Evolutionary conservation across 2,113 vertebrate species (phyloP).

Genomic region (Phrynosoma platyrhinos): DNA sequence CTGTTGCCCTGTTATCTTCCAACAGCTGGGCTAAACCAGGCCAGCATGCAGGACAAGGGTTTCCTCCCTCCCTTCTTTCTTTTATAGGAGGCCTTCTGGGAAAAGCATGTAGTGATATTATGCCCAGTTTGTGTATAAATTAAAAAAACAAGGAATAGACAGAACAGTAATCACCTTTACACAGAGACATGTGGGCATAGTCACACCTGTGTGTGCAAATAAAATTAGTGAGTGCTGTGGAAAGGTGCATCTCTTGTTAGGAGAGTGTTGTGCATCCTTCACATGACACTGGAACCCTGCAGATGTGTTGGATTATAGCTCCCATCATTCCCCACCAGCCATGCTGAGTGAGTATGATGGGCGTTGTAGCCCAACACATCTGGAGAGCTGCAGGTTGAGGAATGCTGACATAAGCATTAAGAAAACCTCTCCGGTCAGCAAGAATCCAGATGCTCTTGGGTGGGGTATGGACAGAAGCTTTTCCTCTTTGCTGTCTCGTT

Average conservation of each 20-base stretch:
- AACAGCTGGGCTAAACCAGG: neutral
- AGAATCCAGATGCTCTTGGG: constrained; percentile 8
- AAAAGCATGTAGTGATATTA: neutral
- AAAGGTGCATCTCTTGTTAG: neutral
- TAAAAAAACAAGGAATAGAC: neutral
- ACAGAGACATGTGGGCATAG: neutral
- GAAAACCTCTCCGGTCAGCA: neutral
- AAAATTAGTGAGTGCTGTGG: neutral
- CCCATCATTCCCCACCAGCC: neutral
- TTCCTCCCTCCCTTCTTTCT: neutral
- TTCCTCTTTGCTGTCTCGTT: neutral
- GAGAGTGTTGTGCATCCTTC: neutral
- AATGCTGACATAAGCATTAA: neutral
- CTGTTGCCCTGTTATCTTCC: neutral
- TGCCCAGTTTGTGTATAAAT: neutral
- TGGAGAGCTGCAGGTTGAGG: neutral
- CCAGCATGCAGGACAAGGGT: neutral
- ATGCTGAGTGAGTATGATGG: neutral
- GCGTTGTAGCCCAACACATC: neutral
- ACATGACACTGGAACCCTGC: neutral
- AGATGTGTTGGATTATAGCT: neutral
- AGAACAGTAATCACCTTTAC: neutral
- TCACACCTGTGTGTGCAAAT: neutral
- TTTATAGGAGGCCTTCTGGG: neutral
- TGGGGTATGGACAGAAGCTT: neutral